phyloP scores from a whole-genome alignment of 1,140 invertebrate genomes.

The Lamellibrachia luymesi region DNA sequence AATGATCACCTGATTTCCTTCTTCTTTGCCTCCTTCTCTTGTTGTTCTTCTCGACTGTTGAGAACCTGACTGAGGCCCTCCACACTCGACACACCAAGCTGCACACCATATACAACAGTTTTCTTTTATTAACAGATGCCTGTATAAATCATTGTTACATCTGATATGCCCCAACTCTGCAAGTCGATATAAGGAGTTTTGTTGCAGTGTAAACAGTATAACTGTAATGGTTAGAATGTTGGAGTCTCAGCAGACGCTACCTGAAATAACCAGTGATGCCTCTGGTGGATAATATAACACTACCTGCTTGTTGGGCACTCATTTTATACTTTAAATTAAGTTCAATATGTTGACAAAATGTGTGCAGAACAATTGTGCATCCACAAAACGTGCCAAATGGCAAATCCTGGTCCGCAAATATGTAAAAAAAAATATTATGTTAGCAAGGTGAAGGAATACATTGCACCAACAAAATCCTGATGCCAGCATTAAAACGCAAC shows the following conservation, averaged over 20 bases:
- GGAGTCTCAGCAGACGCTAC: neutral
- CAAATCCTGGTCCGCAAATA: too few relatives aligned
- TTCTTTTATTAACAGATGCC: neutral
- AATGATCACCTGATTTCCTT: constrained; percentile 14
- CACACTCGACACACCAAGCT: constrained; percentile 48
- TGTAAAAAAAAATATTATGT: too few relatives aligned
- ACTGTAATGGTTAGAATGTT: too few relatives aligned
- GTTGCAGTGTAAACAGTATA: too few relatives aligned
- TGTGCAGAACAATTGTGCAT: too few relatives aligned
- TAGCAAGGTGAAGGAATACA: too few relatives aligned
- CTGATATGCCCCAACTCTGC: neutral
- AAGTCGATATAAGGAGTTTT: too few relatives aligned
- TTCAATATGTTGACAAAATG: too few relatives aligned
- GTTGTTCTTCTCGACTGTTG: constrained; percentile 30
- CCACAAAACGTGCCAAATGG: too few relatives aligned
- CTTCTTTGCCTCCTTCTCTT: constrained; percentile 24
- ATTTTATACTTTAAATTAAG: too few relatives aligned
- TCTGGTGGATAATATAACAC: neutral
- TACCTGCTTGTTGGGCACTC: too few relatives aligned
- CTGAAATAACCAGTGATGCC: neutral
- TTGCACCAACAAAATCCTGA: too few relatives aligned
- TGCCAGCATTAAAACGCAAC: neutral
- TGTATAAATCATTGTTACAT: neutral
- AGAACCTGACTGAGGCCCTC: constrained; percentile 36
- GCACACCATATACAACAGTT: constrained; percentile 45